Conservation (phyloP, 2,113 vertebrate genomes). For the Solea solea region DNA sequence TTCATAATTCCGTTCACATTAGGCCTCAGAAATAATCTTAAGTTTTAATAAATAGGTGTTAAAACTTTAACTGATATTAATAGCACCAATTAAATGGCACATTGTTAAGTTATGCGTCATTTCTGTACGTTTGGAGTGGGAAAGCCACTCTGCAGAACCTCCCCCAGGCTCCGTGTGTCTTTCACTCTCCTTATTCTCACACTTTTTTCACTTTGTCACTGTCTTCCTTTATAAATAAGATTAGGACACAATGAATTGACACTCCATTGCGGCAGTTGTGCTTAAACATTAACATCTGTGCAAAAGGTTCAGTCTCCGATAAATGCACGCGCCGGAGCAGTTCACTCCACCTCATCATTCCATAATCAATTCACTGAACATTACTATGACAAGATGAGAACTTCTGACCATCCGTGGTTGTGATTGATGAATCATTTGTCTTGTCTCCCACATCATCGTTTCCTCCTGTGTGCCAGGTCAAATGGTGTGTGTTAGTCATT, state of each 20-base stretch:
- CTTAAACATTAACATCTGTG: slow-evolving; percentile 61
- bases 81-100: slow-evolving; percentile 78
- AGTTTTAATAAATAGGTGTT: slow-evolving; percentile 83
- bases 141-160: slow-evolving; percentile 57
- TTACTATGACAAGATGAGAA: slow-evolving; percentile 48
- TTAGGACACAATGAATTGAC: slow-evolving; percentile 21
- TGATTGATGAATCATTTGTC: slow-evolving; percentile 67
- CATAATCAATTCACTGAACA: slow-evolving; percentile 65
- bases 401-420: slow-evolving; percentile 34
- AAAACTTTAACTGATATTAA: slow-evolving; percentile 85
- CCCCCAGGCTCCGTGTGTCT: slow-evolving; percentile 26
- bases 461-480: slow-evolving; percentile 51
- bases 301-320: slow-evolving; percentile 45
- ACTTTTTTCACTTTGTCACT: slow-evolving; percentile 36
- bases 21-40: slow-evolving; percentile 68
- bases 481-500: slow-evolving; percentile 64
- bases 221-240: slow-evolving; percentile 39
- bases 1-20: slow-evolving; percentile 80
- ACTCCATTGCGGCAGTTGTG: slow-evolving; percentile 9
- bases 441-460: slow-evolving; percentile 59
- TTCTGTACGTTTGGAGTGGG: slow-evolving; percentile 63
- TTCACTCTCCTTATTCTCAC: slow-evolving; percentile 15
- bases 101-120: slow-evolving; percentile 74
- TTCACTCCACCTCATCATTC: slow-evolving; percentile 67
- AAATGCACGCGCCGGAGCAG: slow-evolving; percentile 43